Base-by-base conservation (phyloP, 1,140 invertebrate genomes). In the Drosophila grimshawi region DNA sequence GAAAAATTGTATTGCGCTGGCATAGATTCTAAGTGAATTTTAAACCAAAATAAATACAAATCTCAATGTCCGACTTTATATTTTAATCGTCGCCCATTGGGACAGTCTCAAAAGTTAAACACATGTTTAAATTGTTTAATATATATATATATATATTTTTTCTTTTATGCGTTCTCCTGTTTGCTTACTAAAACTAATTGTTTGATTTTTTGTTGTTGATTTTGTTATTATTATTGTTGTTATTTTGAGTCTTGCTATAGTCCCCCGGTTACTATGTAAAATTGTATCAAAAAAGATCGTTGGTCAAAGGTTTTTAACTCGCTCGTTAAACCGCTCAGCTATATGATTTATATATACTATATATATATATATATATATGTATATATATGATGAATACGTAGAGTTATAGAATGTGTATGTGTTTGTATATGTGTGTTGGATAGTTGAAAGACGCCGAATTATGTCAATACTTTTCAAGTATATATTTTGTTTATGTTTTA, bases 211-310 rank as follows among this genome's bases (percentile, higher is more conserved):
- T 43, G 72, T 53, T 61, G 67, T 39, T 73, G 61, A 65, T 41
- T 49, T 60, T 78, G 39, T 49, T 29, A 49, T 35, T 78, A 3
- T 52, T 78, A 3, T 52, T 35, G 5, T 27, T 65, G 55, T 49
- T 48, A 48, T 66, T 6, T 72, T 6, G 72, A 76, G 60, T 62
- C 56, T 61, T 72, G 39, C 49, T 45, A 60, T 32, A 41, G 41
- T 29, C 10, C 41, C 29, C 33, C 61, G 30, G 35, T 65, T 56
- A 7, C 55, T 73, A 73, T 73, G 71, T 80, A 83, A 83, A 76
- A 85, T 76, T 65, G 61, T 83, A 83, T 83, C 80, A 83, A 83
- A 83, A 82, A 85, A 66, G 62, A 63, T 83, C 78, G 81, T 83
- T 83, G 80, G 80, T 83, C 80, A 60, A 39, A 68, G 64, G 64